Base-by-base conservation (phyloP, 2,113 vertebrate genomes). In the Conger conger region DNA sequence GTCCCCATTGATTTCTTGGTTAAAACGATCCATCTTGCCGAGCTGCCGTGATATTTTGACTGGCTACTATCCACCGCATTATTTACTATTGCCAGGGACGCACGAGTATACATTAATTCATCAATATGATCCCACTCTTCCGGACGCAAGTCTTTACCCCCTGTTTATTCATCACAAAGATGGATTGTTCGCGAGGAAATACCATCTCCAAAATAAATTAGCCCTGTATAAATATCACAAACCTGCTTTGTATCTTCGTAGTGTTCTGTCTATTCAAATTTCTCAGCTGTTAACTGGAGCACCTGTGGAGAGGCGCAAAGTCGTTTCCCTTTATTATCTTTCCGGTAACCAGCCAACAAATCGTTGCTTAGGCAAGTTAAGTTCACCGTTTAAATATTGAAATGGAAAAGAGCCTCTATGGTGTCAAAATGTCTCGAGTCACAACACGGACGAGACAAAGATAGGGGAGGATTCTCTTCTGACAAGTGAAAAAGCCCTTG, bases 101-200 rank as follows among this genome's bases (percentile, higher is more conserved):
- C 86, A 83, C 89, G 91, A 38, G 80, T 84, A 87, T 86, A 88
- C 93, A 93, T 94, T 93, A 93, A 94, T 93, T 89, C 90, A 93
- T 92, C 91, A 90, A 88, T 90, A 85, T 83, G 87, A 88, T 81
- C 89, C 87, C 83, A 89, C 92, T 93, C 88, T 90, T 86, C 89
- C 82, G 63, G 36, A 84, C 81, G 80, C 86, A 85, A 79, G 54
- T 45, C 79, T 85, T 79, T 60, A 35, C 83, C 90, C 15, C 84
- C 30, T 77, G 77, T 86, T 86, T 81, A 82, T 54, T 84, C 87
- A 82, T 76, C 37, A 81, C 85, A 42, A 85, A 89, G 89, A 89
- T 27, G 50, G 87, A 86, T 86, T 87, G 86, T 84, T 63, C 18
- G 86, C 4, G n/a, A 81, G 82, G 50, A 81, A 79, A 80, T 57